These are phyloP conservation scores for Australoheros scitulus DNA, from an alignment of 2,113 vertebrate genomes.

Conservation along the genomic window DNA sequence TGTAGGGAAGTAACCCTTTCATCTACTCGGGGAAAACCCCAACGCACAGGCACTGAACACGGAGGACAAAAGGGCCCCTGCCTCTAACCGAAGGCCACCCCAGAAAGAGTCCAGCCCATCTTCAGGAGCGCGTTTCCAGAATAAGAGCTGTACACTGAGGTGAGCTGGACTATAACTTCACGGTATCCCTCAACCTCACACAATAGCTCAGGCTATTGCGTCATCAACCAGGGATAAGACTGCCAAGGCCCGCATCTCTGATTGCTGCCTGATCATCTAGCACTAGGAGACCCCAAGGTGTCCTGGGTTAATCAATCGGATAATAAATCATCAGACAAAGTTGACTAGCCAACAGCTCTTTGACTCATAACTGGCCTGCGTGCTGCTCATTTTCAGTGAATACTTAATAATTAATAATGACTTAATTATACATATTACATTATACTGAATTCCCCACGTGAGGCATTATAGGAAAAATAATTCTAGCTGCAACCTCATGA, in stretches of 20 bases:
- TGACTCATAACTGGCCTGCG: not conserved
- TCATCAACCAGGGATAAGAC: not conserved
- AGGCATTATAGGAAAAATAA: too few species aligned
- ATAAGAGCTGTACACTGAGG: not conserved
- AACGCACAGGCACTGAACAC: not conserved
- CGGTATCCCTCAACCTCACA: too few species aligned
- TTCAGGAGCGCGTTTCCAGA: not conserved
- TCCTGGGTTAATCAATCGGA: too few species aligned
- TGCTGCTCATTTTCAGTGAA: not conserved
- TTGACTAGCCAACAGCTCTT: too few species aligned
- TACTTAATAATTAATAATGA: not conserved
- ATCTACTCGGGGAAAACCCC: not conserved
- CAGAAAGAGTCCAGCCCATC: not conserved
- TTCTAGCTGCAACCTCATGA: not conserved
- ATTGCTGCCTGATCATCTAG: not conserved
- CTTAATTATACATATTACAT: not conserved
- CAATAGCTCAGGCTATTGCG: too few species aligned
- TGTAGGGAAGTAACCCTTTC: not conserved
- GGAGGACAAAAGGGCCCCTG: not conserved
- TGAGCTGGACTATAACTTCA: not conserved
- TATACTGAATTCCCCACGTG: not conserved
- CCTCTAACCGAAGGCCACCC: not conserved
- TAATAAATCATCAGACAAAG: too few species aligned
- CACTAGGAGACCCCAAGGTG: too few species aligned
- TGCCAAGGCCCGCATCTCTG: fast-evolving